These are phyloP conservation scores for Cabera pusaria DNA, from an alignment of 2,888 invertebrate genomes.

Conservation along the genomic window DNA sequence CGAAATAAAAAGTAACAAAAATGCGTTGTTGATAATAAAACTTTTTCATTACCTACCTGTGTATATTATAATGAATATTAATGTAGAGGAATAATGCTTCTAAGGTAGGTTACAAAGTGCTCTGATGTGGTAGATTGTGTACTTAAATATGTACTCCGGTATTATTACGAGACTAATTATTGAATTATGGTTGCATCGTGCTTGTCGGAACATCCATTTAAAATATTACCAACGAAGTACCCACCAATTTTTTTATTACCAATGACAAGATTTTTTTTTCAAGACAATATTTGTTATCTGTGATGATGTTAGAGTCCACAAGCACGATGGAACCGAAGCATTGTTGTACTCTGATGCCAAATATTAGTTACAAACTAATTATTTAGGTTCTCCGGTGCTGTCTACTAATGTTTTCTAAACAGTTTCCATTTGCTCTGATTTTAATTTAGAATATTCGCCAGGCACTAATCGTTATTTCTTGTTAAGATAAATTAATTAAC, in stretches of 20 bases:
- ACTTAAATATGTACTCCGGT: constrained; percentile 71
- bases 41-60: constrained; percentile 49
- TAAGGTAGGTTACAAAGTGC: constrained; percentile 46
- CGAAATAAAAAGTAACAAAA: constrained; percentile 22
- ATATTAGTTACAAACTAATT: constrained; percentile 67
- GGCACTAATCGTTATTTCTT: no score
- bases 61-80: constrained; percentile 39
- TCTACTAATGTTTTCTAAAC: constrained; percentile 14
- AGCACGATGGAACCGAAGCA: constrained; percentile 36
- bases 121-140: constrained; percentile 67
- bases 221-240: no score
- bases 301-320: no score
- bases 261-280: no score
- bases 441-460: no score
- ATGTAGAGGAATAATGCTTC: constrained; percentile 35
- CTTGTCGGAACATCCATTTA: no score
- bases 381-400: constrained; percentile 14
- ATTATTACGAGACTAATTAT: constrained; percentile 42
- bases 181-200: constrained; percentile 15
- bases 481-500: no score
- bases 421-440: no score
- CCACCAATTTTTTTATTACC: no score
- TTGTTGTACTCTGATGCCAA: constrained; percentile 65
- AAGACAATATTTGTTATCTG: no score
- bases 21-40: constrained; percentile 51